phyloP scores from a whole-genome alignment of 1,140 invertebrate species.

The Heliconius nattereri region DNA sequence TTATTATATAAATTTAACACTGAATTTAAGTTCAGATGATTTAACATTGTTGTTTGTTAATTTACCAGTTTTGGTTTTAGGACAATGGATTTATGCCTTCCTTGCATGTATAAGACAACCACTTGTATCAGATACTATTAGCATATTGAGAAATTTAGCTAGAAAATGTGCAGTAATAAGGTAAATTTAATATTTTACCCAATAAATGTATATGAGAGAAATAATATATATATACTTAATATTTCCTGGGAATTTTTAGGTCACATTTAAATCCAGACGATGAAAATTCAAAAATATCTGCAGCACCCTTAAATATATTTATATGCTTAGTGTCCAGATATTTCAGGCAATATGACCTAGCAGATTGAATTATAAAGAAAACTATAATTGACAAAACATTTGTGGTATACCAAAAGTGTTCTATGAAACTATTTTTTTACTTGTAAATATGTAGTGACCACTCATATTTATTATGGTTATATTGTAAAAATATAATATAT shows the following conservation, averaged over 20 bases:
- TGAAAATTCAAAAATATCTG: constrained; percentile 56
- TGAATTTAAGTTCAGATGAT: too few species aligned
- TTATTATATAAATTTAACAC: too few species aligned
- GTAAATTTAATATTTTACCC: constrained; percentile 40
- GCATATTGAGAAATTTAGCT: constrained; percentile 64
- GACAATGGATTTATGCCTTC: constrained; percentile 72
- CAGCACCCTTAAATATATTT: constrained; percentile 68
- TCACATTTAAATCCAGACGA: constrained; percentile 62
- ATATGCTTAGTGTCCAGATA: constrained; percentile 71
- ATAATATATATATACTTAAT: too few species aligned
- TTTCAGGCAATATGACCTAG: constrained; percentile 71
- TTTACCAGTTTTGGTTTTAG: constrained; percentile 50
- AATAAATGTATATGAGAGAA: not conserved
- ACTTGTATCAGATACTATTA: constrained; percentile 61
- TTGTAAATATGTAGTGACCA: not conserved
- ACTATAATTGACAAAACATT: not conserved
- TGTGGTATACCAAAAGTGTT: constrained; percentile 14
- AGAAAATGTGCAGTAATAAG: constrained; percentile 72
- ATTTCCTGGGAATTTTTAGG: constrained; percentile 38
- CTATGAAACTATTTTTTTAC: constrained; percentile 2
- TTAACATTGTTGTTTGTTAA: not conserved
- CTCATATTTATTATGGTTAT: not conserved
- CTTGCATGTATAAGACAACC: constrained; percentile 63
- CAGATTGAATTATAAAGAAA: constrained; percentile 47
- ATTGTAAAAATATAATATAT: not conserved